phyloP scores from a whole-genome alignment of 2,888 invertebrate genomes.

The Cactoblastis cactorum region DNA sequence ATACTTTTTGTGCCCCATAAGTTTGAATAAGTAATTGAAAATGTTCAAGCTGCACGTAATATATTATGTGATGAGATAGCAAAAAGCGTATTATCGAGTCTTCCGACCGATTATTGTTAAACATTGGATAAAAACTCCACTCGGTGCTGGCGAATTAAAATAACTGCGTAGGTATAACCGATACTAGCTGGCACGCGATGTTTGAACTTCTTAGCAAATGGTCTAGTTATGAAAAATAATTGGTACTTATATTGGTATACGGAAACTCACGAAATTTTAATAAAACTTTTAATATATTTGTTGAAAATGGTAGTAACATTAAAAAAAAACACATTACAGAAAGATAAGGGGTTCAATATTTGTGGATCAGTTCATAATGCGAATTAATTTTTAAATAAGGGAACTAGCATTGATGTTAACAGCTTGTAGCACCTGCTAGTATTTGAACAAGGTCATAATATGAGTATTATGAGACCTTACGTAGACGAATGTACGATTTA shows the following conservation, averaged over 20 bases:
- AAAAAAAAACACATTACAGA: no score
- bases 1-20: background rate
- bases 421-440: background rate
- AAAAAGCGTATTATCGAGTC: background rate
- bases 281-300: no score
- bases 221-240: background rate
- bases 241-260: no score
- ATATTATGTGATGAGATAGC: background rate
- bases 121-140: background rate
- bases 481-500: background rate
- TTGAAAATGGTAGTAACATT: no score
- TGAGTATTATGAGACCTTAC: background rate
- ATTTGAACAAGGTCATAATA: constrained; percentile 1
- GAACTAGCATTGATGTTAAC: background rate
- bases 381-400: background rate
- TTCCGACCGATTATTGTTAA: background rate
- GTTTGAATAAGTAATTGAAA: background rate
- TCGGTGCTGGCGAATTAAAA: background rate
- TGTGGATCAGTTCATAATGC: no score
- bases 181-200: background rate
- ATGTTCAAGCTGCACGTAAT: background rate
- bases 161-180: background rate
- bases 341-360: no score
- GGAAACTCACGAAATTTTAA: no score
- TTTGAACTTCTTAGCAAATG: background rate